Conservation (phyloP, 2,113 vertebrate species). For the Suncus etruscus region DNA sequence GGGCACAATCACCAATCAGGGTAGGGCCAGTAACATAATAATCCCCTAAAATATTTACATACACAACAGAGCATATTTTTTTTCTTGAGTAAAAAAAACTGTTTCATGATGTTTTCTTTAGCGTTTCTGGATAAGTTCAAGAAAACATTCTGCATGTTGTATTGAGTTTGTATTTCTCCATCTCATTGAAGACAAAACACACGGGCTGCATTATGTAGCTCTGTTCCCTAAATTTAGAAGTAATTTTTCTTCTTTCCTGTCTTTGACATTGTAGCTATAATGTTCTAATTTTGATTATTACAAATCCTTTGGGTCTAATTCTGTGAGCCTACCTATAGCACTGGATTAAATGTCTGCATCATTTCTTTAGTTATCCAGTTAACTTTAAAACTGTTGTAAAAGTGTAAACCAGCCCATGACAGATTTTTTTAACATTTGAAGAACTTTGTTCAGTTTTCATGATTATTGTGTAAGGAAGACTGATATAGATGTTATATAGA, state of each 20-base stretch:
- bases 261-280: slow-evolving; percentile 92
- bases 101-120: slow-evolving; percentile 85
- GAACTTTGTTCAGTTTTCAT: slow-evolving; percentile 96
- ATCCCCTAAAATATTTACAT: too few species aligned
- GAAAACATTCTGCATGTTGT: slow-evolving; percentile 88
- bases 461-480: slow-evolving; percentile 93
- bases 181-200: slow-evolving; percentile 79
- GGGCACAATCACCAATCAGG: too few species aligned
- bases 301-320: slow-evolving; percentile 92
- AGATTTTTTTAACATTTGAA: slow-evolving; percentile 96
- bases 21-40: too few species aligned
- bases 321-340: slow-evolving; percentile 92
- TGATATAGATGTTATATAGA: slow-evolving; percentile 92
- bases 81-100: slow-evolving; percentile 73
- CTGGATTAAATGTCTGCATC: slow-evolving; percentile 93
- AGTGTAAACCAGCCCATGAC: slow-evolving; percentile 91
- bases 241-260: slow-evolving; percentile 89
- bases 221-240: slow-evolving; percentile 87
- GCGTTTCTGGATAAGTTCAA: slow-evolving; percentile 87
- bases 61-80: too few species aligned
- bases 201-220: slow-evolving; percentile 86
- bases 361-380: slow-evolving; percentile 92
- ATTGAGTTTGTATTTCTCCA: slow-evolving; percentile 88
- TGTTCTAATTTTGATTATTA: slow-evolving; percentile 89
- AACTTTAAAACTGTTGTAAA: slow-evolving; percentile 91